phyloP scores from a whole-genome alignment of 2,797 vertebrate genomes.

The Coendou prehensilis region DNA sequence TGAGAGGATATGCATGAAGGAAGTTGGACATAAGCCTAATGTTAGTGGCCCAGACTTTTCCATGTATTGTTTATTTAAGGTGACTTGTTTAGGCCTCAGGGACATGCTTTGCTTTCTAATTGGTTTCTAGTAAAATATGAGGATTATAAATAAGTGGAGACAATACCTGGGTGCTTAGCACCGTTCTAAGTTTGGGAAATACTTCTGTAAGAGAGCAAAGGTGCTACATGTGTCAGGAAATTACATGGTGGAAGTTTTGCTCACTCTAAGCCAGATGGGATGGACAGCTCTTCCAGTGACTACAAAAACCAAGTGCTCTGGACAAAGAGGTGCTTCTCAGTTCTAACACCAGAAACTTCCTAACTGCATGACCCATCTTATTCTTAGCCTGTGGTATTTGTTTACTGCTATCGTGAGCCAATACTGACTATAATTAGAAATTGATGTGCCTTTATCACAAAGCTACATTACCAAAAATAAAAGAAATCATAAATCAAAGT shows the following conservation, averaged over 20 bases:
- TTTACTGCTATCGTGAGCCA: not conserved
- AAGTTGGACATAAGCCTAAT: conserved; percentile 70
- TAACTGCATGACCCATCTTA: not conserved
- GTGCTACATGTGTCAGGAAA: conserved; percentile 36
- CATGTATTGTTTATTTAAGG: conserved; percentile 79
- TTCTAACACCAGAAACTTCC: conserved; percentile 14
- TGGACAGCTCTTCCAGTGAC: not conserved
- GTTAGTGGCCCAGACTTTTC: conserved; percentile 68
- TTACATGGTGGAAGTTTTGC: conserved; percentile 9
- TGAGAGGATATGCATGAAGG: conserved; percentile 75
- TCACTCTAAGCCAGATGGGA: not conserved
- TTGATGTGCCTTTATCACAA: not conserved
- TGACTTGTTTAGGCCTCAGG: conserved; percentile 63
- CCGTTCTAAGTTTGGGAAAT: conserved; percentile 68
- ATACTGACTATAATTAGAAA: conserved; percentile 3
- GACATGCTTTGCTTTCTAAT: conserved; percentile 74
- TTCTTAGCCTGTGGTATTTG: not conserved
- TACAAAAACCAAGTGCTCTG: not conserved
- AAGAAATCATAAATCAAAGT: conserved; percentile 29
- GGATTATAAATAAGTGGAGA: conserved; percentile 71
- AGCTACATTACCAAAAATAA: not conserved
- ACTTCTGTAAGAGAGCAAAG: conserved; percentile 28
- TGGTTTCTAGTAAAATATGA: conserved; percentile 62
- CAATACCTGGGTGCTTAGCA: conserved; percentile 55
- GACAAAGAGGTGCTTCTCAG: conserved; percentile 44